Evolutionary conservation across 2,888 invertebrate genomes (phyloP).

Genomic region (Tipula unca): DNA sequence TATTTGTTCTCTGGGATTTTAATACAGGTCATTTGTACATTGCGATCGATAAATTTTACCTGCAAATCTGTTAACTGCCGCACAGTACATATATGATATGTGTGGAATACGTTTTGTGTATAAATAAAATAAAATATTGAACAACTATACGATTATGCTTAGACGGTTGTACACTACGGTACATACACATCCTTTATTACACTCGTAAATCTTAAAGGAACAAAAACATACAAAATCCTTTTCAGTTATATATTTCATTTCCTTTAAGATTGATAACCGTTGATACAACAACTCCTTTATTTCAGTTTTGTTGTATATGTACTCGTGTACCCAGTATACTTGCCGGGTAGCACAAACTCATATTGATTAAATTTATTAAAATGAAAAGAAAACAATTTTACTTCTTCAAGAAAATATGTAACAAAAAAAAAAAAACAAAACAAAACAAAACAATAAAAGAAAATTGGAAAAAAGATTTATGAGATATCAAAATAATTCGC

Average conservation of each 20-base stretch:
- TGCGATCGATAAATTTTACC: background rate
- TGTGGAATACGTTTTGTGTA: no score
- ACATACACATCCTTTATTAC: background rate
- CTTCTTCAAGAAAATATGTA: background rate
- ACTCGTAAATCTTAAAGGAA: background rate
- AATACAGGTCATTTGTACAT: background rate
- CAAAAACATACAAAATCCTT: background rate
- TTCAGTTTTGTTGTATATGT: no score
- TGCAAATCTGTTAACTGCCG: background rate
- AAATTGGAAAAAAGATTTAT: conserved; percentile 2
- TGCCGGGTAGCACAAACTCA: no score
- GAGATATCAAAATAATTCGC: conserved; percentile 14
- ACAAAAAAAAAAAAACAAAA: background rate
- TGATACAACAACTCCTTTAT: background rate
- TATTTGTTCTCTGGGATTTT: background rate
- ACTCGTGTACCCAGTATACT: no score
- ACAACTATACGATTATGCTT: no score
- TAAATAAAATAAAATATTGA: background rate
- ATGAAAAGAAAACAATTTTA: background rate
- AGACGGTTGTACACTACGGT: no score
- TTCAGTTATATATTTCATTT: background rate
- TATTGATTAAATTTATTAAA: background rate
- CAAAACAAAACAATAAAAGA: background rate
- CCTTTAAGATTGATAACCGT: background rate
- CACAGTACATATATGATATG: no score